Evolutionary conservation across 2,113 vertebrate genomes (phyloP).

Genomic region (Campylomormyrus numenius): DNA sequence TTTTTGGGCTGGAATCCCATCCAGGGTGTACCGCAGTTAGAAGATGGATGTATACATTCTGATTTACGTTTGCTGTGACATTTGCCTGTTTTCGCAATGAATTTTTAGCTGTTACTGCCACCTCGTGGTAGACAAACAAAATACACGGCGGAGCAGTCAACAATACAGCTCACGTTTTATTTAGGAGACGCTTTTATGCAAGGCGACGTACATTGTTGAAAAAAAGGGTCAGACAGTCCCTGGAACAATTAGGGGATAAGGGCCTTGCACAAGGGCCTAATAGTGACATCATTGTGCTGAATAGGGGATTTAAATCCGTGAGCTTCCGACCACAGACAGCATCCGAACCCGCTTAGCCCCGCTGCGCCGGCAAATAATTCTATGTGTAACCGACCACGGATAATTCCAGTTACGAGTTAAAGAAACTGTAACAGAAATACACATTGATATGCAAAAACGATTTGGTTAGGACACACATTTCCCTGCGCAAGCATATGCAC

Average conservation of each 20-base stretch:
- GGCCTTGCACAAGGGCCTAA: background rate
- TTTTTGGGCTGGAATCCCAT: background rate
- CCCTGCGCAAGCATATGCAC: background rate
- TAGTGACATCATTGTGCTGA: background rate
- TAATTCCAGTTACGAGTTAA: background rate
- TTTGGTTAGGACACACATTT: background rate
- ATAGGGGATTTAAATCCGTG: background rate
- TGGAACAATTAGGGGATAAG: background rate
- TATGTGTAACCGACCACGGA: background rate
- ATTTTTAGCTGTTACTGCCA: constrained; percentile 6
- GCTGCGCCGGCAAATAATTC: background rate
- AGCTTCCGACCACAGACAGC: background rate
- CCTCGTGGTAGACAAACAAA: background rate
- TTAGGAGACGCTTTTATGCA: background rate
- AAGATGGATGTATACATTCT: background rate
- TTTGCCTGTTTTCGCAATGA: background rate
- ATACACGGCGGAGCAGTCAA: background rate
- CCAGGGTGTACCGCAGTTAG: background rate
- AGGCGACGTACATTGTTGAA: background rate
- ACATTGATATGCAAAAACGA: background rate
- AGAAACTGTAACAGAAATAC: background rate
- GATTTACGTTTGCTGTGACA: background rate
- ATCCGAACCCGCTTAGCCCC: background rate
- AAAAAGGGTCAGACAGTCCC: background rate
- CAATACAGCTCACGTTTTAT: background rate